phyloP scores from a whole-genome alignment of 2,113 vertebrate genomes.

The Spizaetus ornatus region DNA sequence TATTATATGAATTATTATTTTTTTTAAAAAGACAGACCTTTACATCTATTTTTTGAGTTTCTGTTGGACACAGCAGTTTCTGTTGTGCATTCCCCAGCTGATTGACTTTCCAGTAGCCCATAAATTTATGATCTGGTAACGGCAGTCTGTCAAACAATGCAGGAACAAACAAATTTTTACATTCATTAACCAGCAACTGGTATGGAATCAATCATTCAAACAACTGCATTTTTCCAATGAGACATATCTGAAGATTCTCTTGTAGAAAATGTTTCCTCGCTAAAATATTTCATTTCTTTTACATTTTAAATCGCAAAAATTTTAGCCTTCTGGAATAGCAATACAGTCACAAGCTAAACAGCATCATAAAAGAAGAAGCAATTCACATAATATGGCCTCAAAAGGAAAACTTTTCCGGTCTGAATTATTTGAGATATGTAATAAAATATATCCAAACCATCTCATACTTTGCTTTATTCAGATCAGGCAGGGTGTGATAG shows the following conservation, averaged over 20 bases:
- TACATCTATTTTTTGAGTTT: conserved; percentile 80
- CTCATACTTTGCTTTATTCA: not conserved
- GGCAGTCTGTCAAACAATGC: conserved; percentile 79
- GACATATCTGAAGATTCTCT: not conserved
- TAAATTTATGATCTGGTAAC: conserved; percentile 83
- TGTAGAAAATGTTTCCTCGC: not conserved
- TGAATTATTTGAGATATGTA: not conserved
- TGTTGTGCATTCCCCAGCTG: conserved; percentile 71
- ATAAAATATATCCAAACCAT: not conserved
- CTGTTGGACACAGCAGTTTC: conserved; percentile 86
- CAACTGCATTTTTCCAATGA: not conserved
- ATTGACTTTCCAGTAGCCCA: conserved; percentile 87
- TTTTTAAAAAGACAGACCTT: conserved; percentile 77
- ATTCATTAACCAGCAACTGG: not conserved
- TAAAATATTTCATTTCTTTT: not conserved
- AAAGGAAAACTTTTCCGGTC: not conserved
- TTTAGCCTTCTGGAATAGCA: not conserved
- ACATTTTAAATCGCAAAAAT: not conserved
- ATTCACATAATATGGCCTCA: not conserved
- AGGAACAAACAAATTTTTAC: conserved; percentile 30
- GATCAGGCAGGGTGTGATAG: not conserved
- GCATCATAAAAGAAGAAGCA: not conserved
- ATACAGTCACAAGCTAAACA: not conserved
- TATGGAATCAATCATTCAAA: not conserved
- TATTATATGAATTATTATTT: not conserved